Base-by-base conservation (phyloP, 1,140 invertebrate species). In the Drosophila kanapiae region DNA sequence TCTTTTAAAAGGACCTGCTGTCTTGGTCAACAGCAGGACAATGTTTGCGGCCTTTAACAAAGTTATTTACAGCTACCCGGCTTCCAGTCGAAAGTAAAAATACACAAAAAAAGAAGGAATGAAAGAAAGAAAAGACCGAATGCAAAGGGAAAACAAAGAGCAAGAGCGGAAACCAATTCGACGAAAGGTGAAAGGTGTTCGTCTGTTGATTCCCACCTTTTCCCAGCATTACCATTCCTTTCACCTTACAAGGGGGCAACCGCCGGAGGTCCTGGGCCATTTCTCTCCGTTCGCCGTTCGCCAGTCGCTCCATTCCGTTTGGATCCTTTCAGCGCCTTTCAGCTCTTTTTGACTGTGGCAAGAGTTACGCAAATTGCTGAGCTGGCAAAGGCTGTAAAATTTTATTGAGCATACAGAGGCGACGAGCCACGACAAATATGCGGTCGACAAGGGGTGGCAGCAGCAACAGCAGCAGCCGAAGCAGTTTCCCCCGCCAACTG, bases 381-480 rank as follows among this genome's bases (percentile, higher is more conserved):
- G 86, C 86, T 91, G 86, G 85, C 82, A 91, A 91, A 81, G 67
- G 85, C 71, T 85, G 75, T 90, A 85, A 90, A 90, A 90, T 90
- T 90, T 90, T 91, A 90, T 90, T 90, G 86, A 60, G 71, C 85
- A 82, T 65, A 79, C 85, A 67, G 65, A 64, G 76, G 53, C 78
- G 74, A 63, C 80, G 75, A 74, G 57, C 54, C 80, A 71, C 75
- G 59, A 63, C 63, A 88, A 84, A 83, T 84, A 75, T 88, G 84
- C 85, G 84, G 78, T 84, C 77, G 61, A 13, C 14, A 16, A 11
- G 40, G 37, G 53, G 48, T 8, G 10, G 8, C 2, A 16, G 48
- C 18, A 27, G 43, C 43, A 45, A 4, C 3, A 43, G 43, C 3
- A 47, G 8, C 43, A 47, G 5, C n/a, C 23, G 43, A 0, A 43